Evolutionary conservation across 2,888 invertebrate genomes (phyloP).

Genomic region (Liopterus haemorrhoidalis): DNA sequence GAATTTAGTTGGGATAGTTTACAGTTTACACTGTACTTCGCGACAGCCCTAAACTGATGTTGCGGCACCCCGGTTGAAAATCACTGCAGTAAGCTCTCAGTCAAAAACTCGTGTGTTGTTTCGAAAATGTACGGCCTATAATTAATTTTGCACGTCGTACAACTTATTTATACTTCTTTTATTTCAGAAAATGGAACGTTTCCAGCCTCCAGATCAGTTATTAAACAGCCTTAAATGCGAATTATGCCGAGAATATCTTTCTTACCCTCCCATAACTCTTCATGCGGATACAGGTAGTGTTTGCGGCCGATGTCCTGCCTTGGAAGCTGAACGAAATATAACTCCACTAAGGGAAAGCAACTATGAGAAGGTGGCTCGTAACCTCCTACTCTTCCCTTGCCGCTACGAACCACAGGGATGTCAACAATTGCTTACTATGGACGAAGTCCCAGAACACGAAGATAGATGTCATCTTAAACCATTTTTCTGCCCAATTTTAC

Average conservation of each 20-base stretch:
- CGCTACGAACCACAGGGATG: conserved; percentile 36
- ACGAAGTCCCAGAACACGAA: conserved; percentile 35
- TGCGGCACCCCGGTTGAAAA: too few relatives aligned
- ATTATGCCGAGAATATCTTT: conserved; percentile 36
- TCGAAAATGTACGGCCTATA: too few relatives aligned
- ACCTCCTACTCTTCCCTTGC: conserved; percentile 37
- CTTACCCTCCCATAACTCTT: conserved; percentile 24
- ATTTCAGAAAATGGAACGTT: conserved; percentile 6
- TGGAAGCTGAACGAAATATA: conserved; percentile 27
- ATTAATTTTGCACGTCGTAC: too few relatives aligned
- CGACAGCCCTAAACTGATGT: too few relatives aligned
- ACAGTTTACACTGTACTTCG: too few relatives aligned
- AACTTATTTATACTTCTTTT: too few relatives aligned
- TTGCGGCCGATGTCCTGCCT: conserved; percentile 37
- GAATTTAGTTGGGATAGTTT: too few relatives aligned
- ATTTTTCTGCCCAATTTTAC: conserved; percentile 31
- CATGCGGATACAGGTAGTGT: conserved; percentile 26
- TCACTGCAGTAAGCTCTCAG: too few relatives aligned
- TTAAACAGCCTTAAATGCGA: conserved; percentile 34
- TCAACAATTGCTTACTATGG: conserved; percentile 30
- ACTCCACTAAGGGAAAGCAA: conserved; percentile 31
- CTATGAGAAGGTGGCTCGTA: conserved; percentile 35
- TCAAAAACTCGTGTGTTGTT: too few relatives aligned
- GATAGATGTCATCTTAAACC: conserved; percentile 33
- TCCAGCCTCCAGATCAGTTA: conserved; percentile 21